A percentile compares a stretch with the other conserved stretches of the same genome.
Conservation (phyloP, 2,888 invertebrate genomes). For the Melanophora roralis region DNA sequence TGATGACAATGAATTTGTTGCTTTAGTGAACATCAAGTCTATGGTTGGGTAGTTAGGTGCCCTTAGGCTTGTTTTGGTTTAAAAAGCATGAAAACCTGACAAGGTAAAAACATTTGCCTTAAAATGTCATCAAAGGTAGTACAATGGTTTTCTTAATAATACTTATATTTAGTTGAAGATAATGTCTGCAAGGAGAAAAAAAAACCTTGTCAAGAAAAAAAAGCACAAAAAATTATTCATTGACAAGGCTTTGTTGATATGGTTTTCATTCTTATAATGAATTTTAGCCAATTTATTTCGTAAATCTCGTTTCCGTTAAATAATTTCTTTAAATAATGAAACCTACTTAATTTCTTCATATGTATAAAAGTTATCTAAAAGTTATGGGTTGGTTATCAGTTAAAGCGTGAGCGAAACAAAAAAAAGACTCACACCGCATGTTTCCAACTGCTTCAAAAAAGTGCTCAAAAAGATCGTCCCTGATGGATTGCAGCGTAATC, state of each 20-base stretch:
- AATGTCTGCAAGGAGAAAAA: not conserved
- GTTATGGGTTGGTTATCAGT: too few relatives aligned
- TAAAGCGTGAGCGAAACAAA: too few relatives aligned
- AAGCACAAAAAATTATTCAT: not conserved
- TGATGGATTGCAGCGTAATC: too few relatives aligned
- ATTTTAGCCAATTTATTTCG: too few relatives aligned
- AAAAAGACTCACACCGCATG: too few relatives aligned
- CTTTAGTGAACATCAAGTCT: not conserved
- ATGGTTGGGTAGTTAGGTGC: not conserved
- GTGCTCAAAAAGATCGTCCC: too few relatives aligned
- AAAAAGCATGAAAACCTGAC: conserved; percentile 10
- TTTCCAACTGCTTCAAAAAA: too few relatives aligned
- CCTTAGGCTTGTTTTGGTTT: conserved; percentile 10
- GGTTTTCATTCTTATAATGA: too few relatives aligned
- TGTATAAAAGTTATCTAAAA: too few relatives aligned
- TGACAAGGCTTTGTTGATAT: not conserved
- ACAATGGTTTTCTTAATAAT: not conserved
- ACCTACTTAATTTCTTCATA: too few relatives aligned
- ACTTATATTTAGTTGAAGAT: not conserved
- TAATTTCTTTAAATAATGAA: too few relatives aligned
- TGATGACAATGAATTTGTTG: not conserved
- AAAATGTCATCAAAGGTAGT: not conserved
- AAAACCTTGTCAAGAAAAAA: not conserved
- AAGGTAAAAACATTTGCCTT: conserved; percentile 33
- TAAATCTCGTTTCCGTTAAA: too few relatives aligned